Evolutionary conservation across 2,888 invertebrate genomes (phyloP), one percentile per base, ranked within the genome.

Genomic region (Diachrysia chrysitis): DNA sequence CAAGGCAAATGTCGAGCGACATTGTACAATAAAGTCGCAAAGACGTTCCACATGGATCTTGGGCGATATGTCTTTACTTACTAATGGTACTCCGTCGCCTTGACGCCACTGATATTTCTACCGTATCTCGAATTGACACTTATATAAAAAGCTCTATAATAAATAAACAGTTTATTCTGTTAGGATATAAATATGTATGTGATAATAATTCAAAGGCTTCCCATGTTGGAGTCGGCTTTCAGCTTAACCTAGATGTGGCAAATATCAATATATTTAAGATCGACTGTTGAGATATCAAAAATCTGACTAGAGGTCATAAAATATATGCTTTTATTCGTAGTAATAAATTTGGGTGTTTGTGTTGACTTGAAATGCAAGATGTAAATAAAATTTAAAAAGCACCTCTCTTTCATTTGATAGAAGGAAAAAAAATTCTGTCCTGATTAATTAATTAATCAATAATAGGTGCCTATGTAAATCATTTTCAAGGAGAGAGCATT

Each of bases 181-280:
- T 48, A 46, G 17, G 0, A 19, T 19, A 48, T 51, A 51, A 51
- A 51, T 51, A 51, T 51, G 21, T 51, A 21, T 51, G 14, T 21
- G 48, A 19, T 10, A 21, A 51, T 51, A 51, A 51, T 51, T 51
- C 48, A 7, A 19, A 21, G 48, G 48, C 48, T 51, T 51, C 21
- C 48, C 1, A 12, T 12, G 48, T 51, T 21, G 48, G 48, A 51
- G 48, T 51, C 48, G 48, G 48, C 21, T 51, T 51, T 51, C 48
- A 51, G 48, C 48, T 51, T 51, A 51, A 51, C 48, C 48, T 4
- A 51, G 48, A 51, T 21, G 48, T 21, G 12, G 48, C 48, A 21
- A 51, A 51, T 51, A 51, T 19, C 48, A 21, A 51, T 51, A 51
- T 21, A 21, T 51, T 21, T 51, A 12, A 51, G 17, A 21, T 12